Conservation (phyloP, 1,140 invertebrate genomes). For the Drosophila simulans region DNA sequence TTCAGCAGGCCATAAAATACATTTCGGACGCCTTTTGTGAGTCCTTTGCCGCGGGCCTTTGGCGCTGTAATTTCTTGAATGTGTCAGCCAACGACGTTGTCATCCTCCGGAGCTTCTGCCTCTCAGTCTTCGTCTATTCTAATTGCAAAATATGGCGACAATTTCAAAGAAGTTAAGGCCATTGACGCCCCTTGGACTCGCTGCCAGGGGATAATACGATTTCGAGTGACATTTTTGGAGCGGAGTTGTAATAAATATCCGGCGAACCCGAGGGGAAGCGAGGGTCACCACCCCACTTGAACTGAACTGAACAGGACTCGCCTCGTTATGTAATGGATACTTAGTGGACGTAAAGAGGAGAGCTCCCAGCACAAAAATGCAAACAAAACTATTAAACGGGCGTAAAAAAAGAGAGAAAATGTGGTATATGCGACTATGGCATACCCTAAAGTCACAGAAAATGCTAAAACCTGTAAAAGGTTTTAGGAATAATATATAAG, state of each 20-base stretch:
- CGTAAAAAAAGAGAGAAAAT: constrained; percentile 27
- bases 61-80: constrained; percentile 80
- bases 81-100: constrained; percentile 48
- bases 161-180: constrained; percentile 77
- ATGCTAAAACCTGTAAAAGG: too few species aligned
- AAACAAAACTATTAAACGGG: constrained; percentile 63
- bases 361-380: constrained; percentile 55
- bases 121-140: constrained; percentile 41
- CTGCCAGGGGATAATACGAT: constrained; percentile 77
- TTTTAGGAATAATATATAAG: too few species aligned
- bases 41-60: constrained; percentile 53
- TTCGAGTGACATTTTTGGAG: constrained; percentile 72
- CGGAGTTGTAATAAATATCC: constrained; percentile 59
- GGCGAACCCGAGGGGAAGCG: neutral
- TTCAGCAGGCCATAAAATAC: constrained; percentile 79
- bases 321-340: constrained; percentile 64
- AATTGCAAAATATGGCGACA: constrained; percentile 82
- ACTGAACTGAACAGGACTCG: constrained; percentile 27
- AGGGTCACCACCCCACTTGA: constrained; percentile 35
- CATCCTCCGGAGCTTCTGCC: constrained; percentile 17
- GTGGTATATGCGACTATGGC: neutral
- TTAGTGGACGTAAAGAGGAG: constrained; percentile 47
- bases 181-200: constrained; percentile 61
- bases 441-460: neutral
- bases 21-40: constrained; percentile 68